phyloP scores from a whole-genome alignment of 2,888 invertebrate species.

The Trissonchulus sp. region DNA sequence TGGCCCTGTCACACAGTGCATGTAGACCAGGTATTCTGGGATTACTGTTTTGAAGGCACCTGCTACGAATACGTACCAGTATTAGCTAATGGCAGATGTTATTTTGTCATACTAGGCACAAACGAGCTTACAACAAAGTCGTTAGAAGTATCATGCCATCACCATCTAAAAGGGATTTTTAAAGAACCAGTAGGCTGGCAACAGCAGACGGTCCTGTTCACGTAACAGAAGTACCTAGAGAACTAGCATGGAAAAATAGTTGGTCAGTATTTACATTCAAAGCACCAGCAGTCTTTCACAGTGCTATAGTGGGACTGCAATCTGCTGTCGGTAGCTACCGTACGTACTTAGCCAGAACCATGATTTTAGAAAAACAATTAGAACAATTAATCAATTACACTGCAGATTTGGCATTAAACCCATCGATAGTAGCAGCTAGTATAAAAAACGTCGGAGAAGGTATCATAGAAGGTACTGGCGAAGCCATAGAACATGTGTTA shows the following conservation, averaged over 20 bases:
- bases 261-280: not conserved
- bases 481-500: not conserved
- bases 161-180: not conserved
- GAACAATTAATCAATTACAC: not conserved
- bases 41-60: not conserved
- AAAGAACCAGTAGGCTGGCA: not conserved
- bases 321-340: not conserved
- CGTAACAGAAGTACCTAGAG: not conserved
- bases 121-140: not conserved
- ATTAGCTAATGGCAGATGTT: not conserved
- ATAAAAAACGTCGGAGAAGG: too few species aligned
- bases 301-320: not conserved
- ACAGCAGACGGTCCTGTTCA: not conserved
- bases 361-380: not conserved
- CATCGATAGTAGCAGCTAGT: not conserved
- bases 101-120: not conserved
- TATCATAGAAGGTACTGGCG: not conserved
- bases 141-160: not conserved
- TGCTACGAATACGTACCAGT: not conserved
- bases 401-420: not conserved
- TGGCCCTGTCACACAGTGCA: not conserved
- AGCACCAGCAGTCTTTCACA: not conserved
- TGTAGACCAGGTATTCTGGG: not conserved
- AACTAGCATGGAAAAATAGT: not conserved
- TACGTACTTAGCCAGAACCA: not conserved